These are phyloP conservation scores for Calyptomena viridis DNA, from an alignment of 2,113 vertebrate genomes.

Conservation along the genomic window DNA sequence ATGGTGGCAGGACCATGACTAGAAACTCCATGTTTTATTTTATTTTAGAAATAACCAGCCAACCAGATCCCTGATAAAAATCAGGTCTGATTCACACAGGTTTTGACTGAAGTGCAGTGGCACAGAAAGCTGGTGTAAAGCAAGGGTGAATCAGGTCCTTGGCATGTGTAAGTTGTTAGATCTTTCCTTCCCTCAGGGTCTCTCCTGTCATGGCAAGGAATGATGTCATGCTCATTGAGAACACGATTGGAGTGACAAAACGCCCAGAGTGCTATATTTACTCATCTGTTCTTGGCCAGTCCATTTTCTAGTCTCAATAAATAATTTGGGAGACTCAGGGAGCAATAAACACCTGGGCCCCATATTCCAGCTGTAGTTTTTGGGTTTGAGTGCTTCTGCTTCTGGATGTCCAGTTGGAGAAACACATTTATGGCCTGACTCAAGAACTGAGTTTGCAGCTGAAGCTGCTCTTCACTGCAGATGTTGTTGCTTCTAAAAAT, in stretches of 20 bases:
- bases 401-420: not conserved
- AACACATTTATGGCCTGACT: not conserved
- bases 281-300: not conserved
- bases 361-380: not conserved
- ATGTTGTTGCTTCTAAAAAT: not conserved
- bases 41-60: not conserved
- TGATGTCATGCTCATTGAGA: not conserved
- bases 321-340: not conserved
- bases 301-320: not conserved
- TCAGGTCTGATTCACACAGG: not conserved
- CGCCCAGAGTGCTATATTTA: not conserved
- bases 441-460: constrained; percentile 8
- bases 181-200: not conserved
- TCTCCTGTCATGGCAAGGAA: not conserved
- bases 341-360: not conserved
- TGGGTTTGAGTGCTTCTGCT: not conserved
- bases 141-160: not conserved
- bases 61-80: not conserved
- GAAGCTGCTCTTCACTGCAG: not conserved
- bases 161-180: not conserved
- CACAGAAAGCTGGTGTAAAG: not conserved
- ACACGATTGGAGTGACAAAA: not conserved
- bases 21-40: not conserved
- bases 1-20: fast-evolving
- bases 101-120: not conserved